These are phyloP conservation scores for Plodia interpunctella DNA, from an alignment of 1,140 invertebrate genomes.

Conservation along the genomic window DNA sequence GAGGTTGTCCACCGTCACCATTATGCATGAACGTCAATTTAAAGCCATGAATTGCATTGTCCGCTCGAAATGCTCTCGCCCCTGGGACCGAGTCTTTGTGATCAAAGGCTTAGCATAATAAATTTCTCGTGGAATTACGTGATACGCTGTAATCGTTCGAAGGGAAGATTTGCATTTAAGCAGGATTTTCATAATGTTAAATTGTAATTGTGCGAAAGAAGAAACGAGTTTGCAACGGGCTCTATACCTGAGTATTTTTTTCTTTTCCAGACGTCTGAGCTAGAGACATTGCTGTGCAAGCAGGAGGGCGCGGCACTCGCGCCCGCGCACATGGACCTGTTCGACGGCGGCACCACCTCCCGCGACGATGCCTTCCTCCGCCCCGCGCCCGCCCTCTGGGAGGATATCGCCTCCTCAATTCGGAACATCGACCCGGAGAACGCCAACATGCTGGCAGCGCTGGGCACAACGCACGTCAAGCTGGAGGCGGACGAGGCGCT, in stretches of 20 bases:
- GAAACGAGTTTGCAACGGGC: not conserved
- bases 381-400: slow-evolving; percentile 89
- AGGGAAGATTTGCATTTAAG: slow-evolving; percentile 7
- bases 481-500: slow-evolving; percentile 84
- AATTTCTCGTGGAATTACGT: slow-evolving; percentile 36
- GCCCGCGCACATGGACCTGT: slow-evolving; percentile 69
- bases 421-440: slow-evolving; percentile 92
- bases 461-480: slow-evolving; percentile 81
- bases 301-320: slow-evolving; percentile 66
- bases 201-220: not conserved
- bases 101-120: slow-evolving; percentile 47
- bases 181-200: slow-evolving; percentile 2
- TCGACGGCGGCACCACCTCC: slow-evolving; percentile 70
- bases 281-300: slow-evolving; percentile 75
- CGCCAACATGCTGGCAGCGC: slow-evolving; percentile 87
- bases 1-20: not conserved
- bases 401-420: slow-evolving; percentile 92
- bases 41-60: slow-evolving; percentile 14
- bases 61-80: slow-evolving; percentile 5
- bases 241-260: slow-evolving; percentile 3
- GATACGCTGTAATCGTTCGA: not conserved
- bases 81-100: slow-evolving; percentile 22
- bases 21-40: slow-evolving; percentile 2
- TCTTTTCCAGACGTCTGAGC: slow-evolving; percentile 69
- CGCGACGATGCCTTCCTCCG: slow-evolving; percentile 90